Conservation (phyloP, 2,113 vertebrate genomes). For the Murina feae region DNA sequence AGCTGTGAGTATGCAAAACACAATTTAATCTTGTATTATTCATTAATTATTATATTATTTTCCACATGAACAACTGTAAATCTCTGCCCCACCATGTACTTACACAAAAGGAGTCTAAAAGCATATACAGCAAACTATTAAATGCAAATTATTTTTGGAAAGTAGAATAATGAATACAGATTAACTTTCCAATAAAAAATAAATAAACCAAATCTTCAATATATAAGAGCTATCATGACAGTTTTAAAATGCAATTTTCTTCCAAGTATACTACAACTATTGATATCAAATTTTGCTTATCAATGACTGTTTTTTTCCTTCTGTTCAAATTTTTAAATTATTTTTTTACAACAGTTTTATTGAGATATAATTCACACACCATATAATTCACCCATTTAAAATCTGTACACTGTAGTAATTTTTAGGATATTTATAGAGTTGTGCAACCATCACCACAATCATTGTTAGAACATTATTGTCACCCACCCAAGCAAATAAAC, state of each 20-base stretch:
- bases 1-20: background rate
- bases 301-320: background rate
- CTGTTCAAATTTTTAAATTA: background rate
- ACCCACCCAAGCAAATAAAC: background rate
- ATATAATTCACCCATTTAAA: background rate
- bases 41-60: background rate
- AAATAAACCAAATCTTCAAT: background rate
- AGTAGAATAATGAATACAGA: background rate
- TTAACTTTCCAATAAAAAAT: background rate
- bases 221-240: background rate
- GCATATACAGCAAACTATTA: background rate
- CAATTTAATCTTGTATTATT: background rate
- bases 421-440: background rate
- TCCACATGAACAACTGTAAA: background rate
- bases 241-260: conserved; percentile 10
- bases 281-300: background rate
- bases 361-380: background rate
- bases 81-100: background rate
- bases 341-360: background rate
- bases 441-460: background rate
- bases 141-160: background rate
- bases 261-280: background rate
- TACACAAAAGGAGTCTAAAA: background rate
- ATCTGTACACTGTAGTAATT: background rate
- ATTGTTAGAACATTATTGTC: background rate